Percentiles rank a stretch among this genome's conserved stretches.
Evolutionary conservation across 2,888 invertebrate species (phyloP).

Genomic region (Sipha maydis): DNA sequence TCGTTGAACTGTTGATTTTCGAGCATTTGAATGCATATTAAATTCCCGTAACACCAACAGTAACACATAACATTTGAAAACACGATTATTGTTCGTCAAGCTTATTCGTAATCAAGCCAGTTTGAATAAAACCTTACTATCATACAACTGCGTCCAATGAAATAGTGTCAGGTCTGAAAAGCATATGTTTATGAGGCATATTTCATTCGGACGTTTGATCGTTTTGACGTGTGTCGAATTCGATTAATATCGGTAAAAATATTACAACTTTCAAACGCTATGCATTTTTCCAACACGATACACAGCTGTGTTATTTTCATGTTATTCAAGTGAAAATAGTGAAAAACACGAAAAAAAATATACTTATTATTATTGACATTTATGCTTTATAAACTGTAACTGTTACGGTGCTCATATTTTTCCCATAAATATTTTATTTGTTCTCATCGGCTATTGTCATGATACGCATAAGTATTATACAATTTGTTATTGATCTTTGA

Average conservation of each 20-base stretch:
- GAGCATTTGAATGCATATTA: no score
- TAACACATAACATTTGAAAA: no score
- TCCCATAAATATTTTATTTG: not conserved
- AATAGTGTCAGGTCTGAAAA: no score
- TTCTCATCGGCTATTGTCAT: slow-evolving; percentile 11
- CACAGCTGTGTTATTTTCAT: not conserved
- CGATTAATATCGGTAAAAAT: not conserved
- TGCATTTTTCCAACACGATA: not conserved
- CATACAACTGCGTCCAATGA: no score
- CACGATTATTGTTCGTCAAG: no score
- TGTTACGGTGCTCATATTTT: not conserved
- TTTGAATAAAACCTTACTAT: no score
- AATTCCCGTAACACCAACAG: no score
- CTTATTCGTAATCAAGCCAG: no score
- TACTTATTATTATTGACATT: no score
- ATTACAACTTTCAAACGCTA: not conserved
- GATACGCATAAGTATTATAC: not conserved
- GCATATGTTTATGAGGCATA: no score
- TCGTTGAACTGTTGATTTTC: no score
- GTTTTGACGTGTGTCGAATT: not conserved
- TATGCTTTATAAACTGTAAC: no score
- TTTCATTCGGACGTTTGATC: not conserved
- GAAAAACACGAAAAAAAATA: not conserved
- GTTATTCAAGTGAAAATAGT: not conserved
- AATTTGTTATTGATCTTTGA: slow-evolving; percentile 18